Evolutionary conservation across 2,888 invertebrate species (phyloP), one percentile per base, ranked within the genome.

Genomic region (Plutella xylostella): DNA sequence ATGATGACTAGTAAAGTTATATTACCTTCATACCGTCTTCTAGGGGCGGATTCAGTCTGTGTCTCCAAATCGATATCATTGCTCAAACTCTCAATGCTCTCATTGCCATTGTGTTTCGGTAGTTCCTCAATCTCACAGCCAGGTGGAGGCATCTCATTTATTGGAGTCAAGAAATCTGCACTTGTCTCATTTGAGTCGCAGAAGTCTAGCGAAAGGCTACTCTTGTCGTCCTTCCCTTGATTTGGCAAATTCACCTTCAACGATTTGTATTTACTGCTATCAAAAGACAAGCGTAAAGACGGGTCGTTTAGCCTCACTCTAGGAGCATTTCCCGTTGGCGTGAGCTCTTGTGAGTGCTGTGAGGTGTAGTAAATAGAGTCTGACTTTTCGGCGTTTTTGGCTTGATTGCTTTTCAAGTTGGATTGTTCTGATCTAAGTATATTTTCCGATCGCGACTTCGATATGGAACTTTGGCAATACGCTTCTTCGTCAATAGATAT

Each of bases 181-280:
- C 83, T 84, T 0, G 85, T 85, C 55, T 85, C 84, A 51, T 85
- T 84, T 0, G 84, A 84, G 45, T 84, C 85, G 47, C 84, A 84
- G 35, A 80, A 73, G 46, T 84, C 84, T 18, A 85, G 45, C 0
- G 84, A 84, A 40, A 84, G 51, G 56, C 82, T 83, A 9, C 78
- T 82, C 37, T 61, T 76, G 46, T 85, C 84, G 14, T 79, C 74
- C 14, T 61, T 75, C 1, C 57, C 58, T 51, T 69, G 70, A 2
- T 61, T 65, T 0, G 68, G 55, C 12, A 69, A 47, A 43, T 68
- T 75, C 0, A 59, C 63, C 56, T 79, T 82, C 38, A 76, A 48
- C 0, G 72, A 72, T 33, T 70, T 71, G 48, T 74, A 80, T 60
- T 80, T 85, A 51, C 75, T 74, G 0, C 75, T 73, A 51, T 85